These are phyloP conservation scores for Lithobius niger DNA, from an alignment of 1,140 invertebrate genomes.

Conservation along the genomic window DNA sequence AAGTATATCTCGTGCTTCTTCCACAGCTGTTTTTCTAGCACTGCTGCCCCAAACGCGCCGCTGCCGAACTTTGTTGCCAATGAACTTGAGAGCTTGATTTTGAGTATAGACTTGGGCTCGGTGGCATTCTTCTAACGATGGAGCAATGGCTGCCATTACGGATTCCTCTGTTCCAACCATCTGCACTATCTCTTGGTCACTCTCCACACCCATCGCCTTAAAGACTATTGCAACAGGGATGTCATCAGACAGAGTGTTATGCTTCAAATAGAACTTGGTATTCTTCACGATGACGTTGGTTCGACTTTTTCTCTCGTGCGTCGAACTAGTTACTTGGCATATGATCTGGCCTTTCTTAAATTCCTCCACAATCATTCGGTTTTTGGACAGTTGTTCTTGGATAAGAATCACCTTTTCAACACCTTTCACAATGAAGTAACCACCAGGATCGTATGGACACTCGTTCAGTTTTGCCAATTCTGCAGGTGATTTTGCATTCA, in stretches of 20 bases:
- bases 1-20: conserved; percentile 79
- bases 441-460: conserved; percentile 97
- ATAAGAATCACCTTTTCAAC: conserved; percentile 81
- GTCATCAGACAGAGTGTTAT: conserved; percentile 91
- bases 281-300: conserved; percentile 83
- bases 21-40: conserved; percentile 39
- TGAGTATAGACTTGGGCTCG: conserved; percentile 73
- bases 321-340: conserved; percentile 92
- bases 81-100: conserved; percentile 57
- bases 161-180: conserved; percentile 75
- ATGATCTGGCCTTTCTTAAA: conserved; percentile 72
- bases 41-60: conserved; percentile 38
- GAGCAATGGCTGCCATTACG: conserved; percentile 62
- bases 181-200: conserved; percentile 88
- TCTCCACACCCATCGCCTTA: conserved; percentile 89
- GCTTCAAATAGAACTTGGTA: conserved; percentile 81
- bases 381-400: conserved; percentile 94
- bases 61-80: conserved; percentile 56
- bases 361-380: conserved; percentile 90
- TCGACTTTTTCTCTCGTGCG: conserved; percentile 91
- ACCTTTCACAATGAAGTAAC: conserved; percentile 92
- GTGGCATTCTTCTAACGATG: conserved; percentile 83
- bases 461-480: conserved; percentile 91
- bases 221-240: conserved; percentile 87
- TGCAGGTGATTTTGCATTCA: conserved; percentile 68